Percentiles rank a stretch among this genome's conserved stretches.
Evolutionary conservation across 2,797 vertebrate genomes (phyloP).

Genomic region (Neosalanx taihuensis): DNA sequence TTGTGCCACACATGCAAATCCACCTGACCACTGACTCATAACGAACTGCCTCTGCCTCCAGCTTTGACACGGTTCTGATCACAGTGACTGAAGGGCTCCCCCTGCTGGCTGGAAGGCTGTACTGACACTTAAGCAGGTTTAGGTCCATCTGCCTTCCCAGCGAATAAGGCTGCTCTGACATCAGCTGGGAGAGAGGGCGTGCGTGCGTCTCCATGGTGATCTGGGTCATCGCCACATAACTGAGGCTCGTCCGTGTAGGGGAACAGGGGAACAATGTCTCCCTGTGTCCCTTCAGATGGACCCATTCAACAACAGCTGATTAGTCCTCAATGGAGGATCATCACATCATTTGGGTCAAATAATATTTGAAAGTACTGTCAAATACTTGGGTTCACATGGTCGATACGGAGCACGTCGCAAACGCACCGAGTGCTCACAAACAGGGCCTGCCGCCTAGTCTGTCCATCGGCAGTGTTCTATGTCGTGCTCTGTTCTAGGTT

Average conservation of each 20-base stretch:
- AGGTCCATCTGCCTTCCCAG: constrained; percentile 6
- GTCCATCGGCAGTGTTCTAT: no score
- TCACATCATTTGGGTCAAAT: constrained; percentile 1
- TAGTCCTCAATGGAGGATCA: constrained; percentile 14
- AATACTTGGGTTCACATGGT: neutral
- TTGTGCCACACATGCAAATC: constrained; percentile 38
- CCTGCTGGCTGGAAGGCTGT: constrained; percentile 54
- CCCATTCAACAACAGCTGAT: constrained; percentile 4
- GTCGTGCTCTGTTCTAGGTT: neutral
- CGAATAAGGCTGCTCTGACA: neutral
- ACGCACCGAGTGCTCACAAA: no score
- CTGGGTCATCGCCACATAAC: constrained; percentile 48
- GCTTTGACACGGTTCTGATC: neutral
- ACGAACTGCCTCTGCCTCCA: constrained; percentile 24
- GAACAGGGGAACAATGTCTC: constrained; percentile 34
- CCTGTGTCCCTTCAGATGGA: constrained; percentile 16
- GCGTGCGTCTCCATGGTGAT: neutral
- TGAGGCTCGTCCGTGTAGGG: constrained; percentile 43
- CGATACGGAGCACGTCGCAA: no score
- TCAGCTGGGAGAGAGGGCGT: constrained; percentile 4
- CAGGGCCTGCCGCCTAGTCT: no score
- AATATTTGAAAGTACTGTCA: neutral
- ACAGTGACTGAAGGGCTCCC: constrained; percentile 66
- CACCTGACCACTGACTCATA: constrained; percentile 25
- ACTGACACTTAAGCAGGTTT: constrained; percentile 36